Percentiles rank a stretch among this genome's conserved stretches.
Conservation (phyloP, 2,888 invertebrate genomes). For the Luperina testacea region DNA sequence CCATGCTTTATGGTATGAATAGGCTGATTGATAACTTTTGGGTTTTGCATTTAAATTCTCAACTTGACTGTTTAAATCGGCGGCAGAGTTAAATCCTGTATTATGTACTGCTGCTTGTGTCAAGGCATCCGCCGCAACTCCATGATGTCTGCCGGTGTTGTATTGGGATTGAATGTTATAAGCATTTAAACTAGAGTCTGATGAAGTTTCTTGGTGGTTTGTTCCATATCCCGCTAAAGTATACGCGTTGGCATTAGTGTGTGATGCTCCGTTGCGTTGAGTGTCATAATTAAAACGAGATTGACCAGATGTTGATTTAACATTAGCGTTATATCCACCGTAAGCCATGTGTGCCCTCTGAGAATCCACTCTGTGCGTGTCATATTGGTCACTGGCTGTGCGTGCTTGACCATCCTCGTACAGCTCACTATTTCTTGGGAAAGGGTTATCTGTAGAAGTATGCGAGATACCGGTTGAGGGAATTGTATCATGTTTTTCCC, state of each 20-base stretch:
- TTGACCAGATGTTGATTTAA: conserved; percentile 73
- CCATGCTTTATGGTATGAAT: conserved; percentile 89
- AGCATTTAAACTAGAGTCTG: conserved; percentile 64
- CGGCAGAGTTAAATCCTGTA: conserved; percentile 50
- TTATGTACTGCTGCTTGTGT: conserved; percentile 42
- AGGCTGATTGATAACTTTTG: conserved; percentile 87
- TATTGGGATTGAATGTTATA: conserved; percentile 66
- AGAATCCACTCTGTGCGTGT: conserved; percentile 66
- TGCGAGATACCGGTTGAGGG: conserved; percentile 70
- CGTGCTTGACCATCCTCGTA: conserved; percentile 75
- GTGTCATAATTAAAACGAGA: conserved; percentile 72
- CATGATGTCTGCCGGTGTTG: conserved; percentile 59
- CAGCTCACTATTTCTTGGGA: conserved; percentile 78
- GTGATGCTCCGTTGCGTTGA: conserved; percentile 63
- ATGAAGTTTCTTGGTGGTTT: conserved; percentile 59
- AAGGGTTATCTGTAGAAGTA: conserved; percentile 74
- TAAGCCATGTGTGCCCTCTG: conserved; percentile 70
- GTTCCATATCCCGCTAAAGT: conserved; percentile 59
- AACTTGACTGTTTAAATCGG: conserved; percentile 69
- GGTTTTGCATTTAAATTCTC: conserved; percentile 76
- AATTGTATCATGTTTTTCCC: conserved; percentile 83
- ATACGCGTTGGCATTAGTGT: conserved; percentile 65
- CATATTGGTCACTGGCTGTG: conserved; percentile 65
- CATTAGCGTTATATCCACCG: conserved; percentile 71
- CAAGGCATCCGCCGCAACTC: conserved; percentile 62